Evolutionary conservation across 2,888 invertebrate genomes (phyloP).

Genomic region (Amiota minor): DNA sequence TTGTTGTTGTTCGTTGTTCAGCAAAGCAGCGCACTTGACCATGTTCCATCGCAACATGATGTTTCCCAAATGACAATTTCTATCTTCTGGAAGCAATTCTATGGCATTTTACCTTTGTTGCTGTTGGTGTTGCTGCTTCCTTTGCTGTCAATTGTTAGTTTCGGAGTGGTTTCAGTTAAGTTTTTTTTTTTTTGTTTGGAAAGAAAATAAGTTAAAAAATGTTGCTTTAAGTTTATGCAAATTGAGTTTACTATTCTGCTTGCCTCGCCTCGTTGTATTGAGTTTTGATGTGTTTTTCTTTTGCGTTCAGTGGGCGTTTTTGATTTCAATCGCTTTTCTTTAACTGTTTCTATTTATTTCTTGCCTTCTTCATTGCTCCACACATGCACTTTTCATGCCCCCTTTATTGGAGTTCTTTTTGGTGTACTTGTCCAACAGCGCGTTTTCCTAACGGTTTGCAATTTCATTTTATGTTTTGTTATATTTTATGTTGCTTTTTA

Average conservation of each 20-base stretch:
- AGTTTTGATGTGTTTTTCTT: conserved; percentile 35
- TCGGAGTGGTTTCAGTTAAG: neutral
- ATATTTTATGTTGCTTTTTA: conserved; percentile 63
- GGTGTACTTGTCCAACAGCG: conserved; percentile 24
- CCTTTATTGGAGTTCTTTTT: neutral
- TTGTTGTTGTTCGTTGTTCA: conserved; percentile 12
- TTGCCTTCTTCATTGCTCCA: neutral
- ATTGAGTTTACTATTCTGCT: conserved; percentile 48
- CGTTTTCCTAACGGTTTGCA: conserved; percentile 62
- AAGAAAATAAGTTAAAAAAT: conserved; percentile 2
- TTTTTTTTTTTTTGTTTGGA: neutral
- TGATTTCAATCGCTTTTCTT: conserved; percentile 62
- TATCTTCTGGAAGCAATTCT: conserved; percentile 34
- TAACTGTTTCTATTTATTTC: neutral
- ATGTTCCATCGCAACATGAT: conserved; percentile 65
- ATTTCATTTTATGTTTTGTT: conserved; percentile 66
- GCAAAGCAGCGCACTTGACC: conserved; percentile 67
- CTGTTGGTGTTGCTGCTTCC: conserved; percentile 40
- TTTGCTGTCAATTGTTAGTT: conserved; percentile 21
- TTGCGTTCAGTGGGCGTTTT: conserved; percentile 59
- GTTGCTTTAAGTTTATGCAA: conserved; percentile 56
- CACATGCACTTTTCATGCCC: neutral
- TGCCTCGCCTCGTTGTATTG: conserved; percentile 29
- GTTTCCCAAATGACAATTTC: conserved; percentile 68
- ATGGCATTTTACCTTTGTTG: conserved; percentile 43